Evolutionary conservation across 2,888 invertebrate species (phyloP).

Genomic region (Erebia ligea): DNA sequence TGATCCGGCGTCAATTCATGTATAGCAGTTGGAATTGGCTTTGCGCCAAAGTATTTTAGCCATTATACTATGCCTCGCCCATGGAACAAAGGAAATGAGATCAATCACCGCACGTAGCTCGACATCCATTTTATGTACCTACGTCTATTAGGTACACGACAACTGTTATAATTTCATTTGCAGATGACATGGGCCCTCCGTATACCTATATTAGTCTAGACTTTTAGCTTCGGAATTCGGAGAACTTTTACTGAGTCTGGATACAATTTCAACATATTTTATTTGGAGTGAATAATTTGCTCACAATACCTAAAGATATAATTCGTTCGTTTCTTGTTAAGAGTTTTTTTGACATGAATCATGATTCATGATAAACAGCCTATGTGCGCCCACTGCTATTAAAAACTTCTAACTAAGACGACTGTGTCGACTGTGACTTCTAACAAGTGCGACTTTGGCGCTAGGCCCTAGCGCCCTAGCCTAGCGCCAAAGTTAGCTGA

Average conservation of each 20-base stretch:
- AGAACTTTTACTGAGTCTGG: not conserved
- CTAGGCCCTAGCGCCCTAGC: no score
- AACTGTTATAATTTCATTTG: conserved; percentile 21
- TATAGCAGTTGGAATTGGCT: conserved; percentile 63
- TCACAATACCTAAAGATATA: no score
- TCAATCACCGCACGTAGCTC: conserved; percentile 54
- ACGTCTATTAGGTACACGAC: conserved; percentile 30
- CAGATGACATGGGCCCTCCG: conserved; percentile 1
- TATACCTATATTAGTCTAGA: conserved; percentile 6
- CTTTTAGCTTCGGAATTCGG: not conserved
- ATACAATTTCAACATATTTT: not conserved
- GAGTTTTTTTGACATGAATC: not conserved
- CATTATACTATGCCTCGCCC: conserved; percentile 60
- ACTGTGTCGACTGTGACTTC: no score
- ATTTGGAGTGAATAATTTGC: not conserved
- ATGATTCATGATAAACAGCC: no score
- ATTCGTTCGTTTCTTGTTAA: not conserved
- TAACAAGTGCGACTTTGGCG: no score
- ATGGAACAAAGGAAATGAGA: conserved; percentile 66
- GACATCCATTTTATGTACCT: conserved; percentile 33
- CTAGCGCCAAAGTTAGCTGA: no score
- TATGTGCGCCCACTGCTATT: no score
- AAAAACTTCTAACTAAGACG: no score
- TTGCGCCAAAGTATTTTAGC: conserved; percentile 68
- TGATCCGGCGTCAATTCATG: conserved; percentile 54